Base-by-base conservation (phyloP, 2,797 vertebrate genomes). In the Alauda arvensis region DNA sequence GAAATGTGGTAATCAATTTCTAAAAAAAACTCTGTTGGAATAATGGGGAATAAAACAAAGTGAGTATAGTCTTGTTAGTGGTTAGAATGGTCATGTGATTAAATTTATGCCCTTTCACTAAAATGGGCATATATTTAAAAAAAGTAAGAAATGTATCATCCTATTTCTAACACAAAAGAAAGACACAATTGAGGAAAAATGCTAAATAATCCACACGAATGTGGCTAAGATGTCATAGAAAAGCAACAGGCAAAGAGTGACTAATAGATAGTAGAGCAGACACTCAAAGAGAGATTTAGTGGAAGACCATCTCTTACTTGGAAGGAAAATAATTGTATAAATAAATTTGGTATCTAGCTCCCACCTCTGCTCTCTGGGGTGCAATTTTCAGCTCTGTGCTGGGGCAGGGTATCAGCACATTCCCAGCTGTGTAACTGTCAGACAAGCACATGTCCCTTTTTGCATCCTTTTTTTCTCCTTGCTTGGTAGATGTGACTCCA, bases 201-300 rank as follows among this genome's bases (percentile, higher is more conserved):
- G 10, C 2, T 56, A 53, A 69, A 26, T 29, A 49, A 51, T 61
- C 9, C 37, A 17, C 0, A 0, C 8, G 42, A 18, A 33, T 4
- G 4, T 74, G 33, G 49, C 29, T 40, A n/a, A 40, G 12, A 17
- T 60, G 26, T 28, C 33, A 28, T 4, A 80, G 68, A 46, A 85
- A 89, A 60, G 9, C n/a, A 71, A 7, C 10, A 53, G 6, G 13
- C 34, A 39, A 29, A 56, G n/a, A 51, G 3, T 26, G 20, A 19
- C 40, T 70, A 43, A 43, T 28, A 78, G 28, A 18, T 5, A 31
- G 29, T 7, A 11, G 26, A 59, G 43, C 13, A 81, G n/a, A 39
- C 28, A n/a, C 8, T 39, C 18, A 9, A 51, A 79, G 11, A 53
- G 33, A 3, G 7, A 55, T 6, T 46, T 68, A 34, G 45, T 55